Conservation (phyloP, 2,797 vertebrate species). For the Myripristis murdjan region DNA sequence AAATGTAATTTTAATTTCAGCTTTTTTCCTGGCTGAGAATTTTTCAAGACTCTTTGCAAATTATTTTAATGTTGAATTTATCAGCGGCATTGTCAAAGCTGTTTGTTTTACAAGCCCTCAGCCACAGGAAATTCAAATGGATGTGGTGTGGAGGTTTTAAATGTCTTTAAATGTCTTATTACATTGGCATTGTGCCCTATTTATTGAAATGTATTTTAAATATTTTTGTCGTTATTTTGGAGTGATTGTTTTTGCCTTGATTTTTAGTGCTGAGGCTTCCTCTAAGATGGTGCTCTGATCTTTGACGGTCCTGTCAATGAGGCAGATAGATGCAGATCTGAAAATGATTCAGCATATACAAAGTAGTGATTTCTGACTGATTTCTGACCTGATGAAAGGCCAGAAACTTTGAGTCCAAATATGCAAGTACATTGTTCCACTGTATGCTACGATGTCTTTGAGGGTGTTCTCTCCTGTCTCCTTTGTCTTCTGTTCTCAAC, state of each 20-base stretch:
- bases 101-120: slow-evolving; percentile 1
- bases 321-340: not conserved
- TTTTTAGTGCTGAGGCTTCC: not conserved
- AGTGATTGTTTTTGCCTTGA: slow-evolving; percentile 1
- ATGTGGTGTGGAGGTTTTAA: slow-evolving; percentile 5
- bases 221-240: slow-evolving; percentile 15
- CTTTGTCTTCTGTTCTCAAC: not conserved
- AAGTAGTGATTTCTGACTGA: not conserved
- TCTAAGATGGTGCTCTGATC: not conserved
- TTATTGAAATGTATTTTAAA: slow-evolving; percentile 51
- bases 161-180: slow-evolving; percentile 25
- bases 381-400: not conserved
- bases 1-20: slow-evolving; percentile 32
- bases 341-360: not conserved
- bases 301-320: not conserved
- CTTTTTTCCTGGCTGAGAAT: slow-evolving; percentile 26
- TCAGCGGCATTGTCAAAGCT: not conserved
- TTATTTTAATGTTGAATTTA: slow-evolving; percentile 42
- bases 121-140: slow-evolving; percentile 36
- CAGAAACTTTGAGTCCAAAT: not conserved
- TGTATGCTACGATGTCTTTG: not conserved
- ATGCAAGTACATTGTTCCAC: not conserved
- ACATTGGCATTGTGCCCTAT: slow-evolving; percentile 46
- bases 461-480: not conserved
- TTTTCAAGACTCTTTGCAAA: slow-evolving; percentile 29